These are phyloP conservation scores for Trimorus sp. DNA, from an alignment of 2,888 invertebrate species.

Conservation along the genomic window DNA sequence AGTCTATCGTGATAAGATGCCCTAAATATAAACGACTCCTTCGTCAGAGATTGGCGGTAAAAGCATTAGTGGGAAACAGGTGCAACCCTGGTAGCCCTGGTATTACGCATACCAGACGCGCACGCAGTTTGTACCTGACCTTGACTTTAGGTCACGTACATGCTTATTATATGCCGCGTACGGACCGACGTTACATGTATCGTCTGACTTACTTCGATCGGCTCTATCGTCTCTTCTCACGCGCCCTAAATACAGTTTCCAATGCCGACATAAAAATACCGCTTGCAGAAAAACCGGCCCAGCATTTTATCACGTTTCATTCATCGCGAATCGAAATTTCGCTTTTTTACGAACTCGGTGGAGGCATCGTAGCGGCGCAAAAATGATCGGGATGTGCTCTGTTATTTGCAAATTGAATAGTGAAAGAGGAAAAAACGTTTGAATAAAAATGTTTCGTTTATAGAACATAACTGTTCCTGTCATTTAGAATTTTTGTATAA, in stretches of 20 bases:
- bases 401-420: too few species aligned
- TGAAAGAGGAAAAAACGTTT: too few species aligned
- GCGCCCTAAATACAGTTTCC: slow-evolving; percentile 41
- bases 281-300: slow-evolving; percentile 7
- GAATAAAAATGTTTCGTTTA: too few species aligned
- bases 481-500: too few species aligned
- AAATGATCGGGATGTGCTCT: too few species aligned
- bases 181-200: slow-evolving; percentile 49
- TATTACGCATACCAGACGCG: slow-evolving; percentile 62
- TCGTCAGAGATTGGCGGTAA: slow-evolving; percentile 38
- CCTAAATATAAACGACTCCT: slow-evolving; percentile 33
- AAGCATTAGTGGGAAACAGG: slow-evolving; percentile 59
- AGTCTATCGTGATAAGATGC: slow-evolving; percentile 31
- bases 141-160: slow-evolving; percentile 63
- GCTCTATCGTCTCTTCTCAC: slow-evolving; percentile 39
- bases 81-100: slow-evolving; percentile 51
- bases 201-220: slow-evolving; percentile 47
- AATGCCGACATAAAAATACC: slow-evolving; percentile 10
- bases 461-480: too few species aligned
- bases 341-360: too few species aligned
- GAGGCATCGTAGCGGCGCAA: too few species aligned
- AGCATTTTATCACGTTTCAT: slow-evolving; percentile 33
- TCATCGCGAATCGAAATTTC: slow-evolving; percentile 14
- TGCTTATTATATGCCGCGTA: slow-evolving; percentile 56
- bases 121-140: slow-evolving; percentile 58